A percentile compares a stretch with the other conserved stretches of the same genome.
Conservation (phyloP, 1,140 invertebrate species). For the Octopus sinensis region DNA sequence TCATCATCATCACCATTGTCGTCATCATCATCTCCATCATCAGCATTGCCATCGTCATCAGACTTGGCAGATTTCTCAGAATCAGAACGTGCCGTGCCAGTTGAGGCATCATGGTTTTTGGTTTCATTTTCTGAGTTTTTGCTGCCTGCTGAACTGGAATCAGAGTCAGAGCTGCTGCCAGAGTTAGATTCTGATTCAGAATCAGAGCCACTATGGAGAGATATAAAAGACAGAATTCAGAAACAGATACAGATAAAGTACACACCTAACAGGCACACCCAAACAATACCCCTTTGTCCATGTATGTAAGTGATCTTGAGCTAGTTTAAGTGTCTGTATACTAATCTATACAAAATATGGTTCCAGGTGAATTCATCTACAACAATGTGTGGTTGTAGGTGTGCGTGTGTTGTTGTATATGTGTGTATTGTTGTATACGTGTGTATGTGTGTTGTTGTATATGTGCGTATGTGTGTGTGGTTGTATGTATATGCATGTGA, state of each 20-base stretch:
- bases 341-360: not conserved
- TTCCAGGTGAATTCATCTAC: not conserved
- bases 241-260: not conserved
- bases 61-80: not conserved
- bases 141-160: not conserved
- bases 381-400: not conserved
- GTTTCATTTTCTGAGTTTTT: not conserved
- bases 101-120: not conserved
- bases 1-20: slow-evolving; percentile 22
- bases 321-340: not conserved
- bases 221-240: slow-evolving; percentile 12
- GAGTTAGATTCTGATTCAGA: slow-evolving; percentile 19
- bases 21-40: not conserved
- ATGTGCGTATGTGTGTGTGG: too few species aligned
- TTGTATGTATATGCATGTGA: too few species aligned
- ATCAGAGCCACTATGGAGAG: slow-evolving; percentile 12
- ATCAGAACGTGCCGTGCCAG: not conserved
- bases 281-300: too few species aligned
- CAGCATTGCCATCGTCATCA: not conserved
- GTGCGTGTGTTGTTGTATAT: too few species aligned
- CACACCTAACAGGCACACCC: too few species aligned
- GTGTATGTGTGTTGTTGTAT: too few species aligned
- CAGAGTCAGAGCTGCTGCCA: slow-evolving; percentile 4
- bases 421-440: too few species aligned
- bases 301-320: too few species aligned